Evolutionary conservation across 2,888 invertebrate genomes (phyloP).

Genomic region (Caenorhabditis sp.): DNA sequence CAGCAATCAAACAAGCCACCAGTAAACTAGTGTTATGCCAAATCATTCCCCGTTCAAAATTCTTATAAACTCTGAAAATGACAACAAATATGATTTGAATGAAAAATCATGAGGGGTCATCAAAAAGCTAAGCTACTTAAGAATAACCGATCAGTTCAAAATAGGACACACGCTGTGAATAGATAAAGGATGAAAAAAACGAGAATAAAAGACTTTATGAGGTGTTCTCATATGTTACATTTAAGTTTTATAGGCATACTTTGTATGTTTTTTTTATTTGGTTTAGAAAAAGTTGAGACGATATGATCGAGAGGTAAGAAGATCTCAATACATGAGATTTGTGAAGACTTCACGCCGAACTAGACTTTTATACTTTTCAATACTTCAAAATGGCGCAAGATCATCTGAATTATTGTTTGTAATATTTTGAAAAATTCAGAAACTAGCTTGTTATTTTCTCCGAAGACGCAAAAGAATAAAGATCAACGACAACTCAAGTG

Average conservation of each 20-base stretch:
- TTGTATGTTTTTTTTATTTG: neutral
- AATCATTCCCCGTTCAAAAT: neutral
- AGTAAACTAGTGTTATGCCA: neutral
- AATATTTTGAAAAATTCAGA: too few species aligned
- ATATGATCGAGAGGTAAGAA: too few species aligned
- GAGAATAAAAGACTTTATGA: neutral
- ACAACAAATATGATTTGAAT: neutral
- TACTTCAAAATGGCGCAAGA: too few species aligned
- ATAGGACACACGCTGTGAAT: slow-evolving; percentile 16
- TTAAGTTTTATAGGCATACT: neutral
- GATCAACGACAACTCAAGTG: neutral
- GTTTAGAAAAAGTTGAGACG: neutral
- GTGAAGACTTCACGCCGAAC: too few species aligned
- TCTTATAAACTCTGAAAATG: neutral
- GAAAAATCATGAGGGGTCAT: neutral
- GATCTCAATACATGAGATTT: too few species aligned
- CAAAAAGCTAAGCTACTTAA: neutral
- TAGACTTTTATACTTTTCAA: too few species aligned
- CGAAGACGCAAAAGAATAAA: neutral
- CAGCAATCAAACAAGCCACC: neutral
- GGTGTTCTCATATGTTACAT: neutral
- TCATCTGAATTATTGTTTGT: too few species aligned
- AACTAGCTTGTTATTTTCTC: too few species aligned
- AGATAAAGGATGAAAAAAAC: slow-evolving; percentile 7
- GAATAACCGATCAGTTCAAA: neutral